phyloP scores from a whole-genome alignment of 2,113 vertebrate species.

The Tachysurus fulvidraco region DNA sequence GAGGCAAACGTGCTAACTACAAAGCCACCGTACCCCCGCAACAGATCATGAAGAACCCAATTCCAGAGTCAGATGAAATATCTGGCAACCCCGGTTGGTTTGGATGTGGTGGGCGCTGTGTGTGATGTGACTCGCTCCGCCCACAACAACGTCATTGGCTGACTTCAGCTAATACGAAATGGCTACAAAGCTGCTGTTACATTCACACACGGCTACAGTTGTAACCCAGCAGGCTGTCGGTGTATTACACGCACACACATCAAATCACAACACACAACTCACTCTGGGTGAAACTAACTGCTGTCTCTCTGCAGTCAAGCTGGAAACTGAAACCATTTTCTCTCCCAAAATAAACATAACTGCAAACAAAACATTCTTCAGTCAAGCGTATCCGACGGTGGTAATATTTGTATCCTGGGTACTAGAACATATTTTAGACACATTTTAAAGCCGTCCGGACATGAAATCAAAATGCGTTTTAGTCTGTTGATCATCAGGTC shows the following conservation, averaged over 20 bases:
- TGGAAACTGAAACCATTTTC: slow-evolving; percentile 8
- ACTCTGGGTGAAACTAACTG: neutral
- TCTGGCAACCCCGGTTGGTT: neutral
- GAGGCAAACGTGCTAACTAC: no score
- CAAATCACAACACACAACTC: neutral
- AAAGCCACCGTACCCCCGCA: no score
- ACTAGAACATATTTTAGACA: no score
- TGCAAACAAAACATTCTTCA: no score
- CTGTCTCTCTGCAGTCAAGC: neutral
- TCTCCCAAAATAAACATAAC: neutral
- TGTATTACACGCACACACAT: neutral
- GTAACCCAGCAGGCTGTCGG: neutral
- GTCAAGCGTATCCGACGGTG: neutral
- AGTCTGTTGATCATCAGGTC: neutral
- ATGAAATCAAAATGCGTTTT: neutral
- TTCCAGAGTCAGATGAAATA: no score
- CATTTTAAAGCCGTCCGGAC: neutral
- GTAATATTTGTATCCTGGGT: neutral
- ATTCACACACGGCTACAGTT: slow-evolving; percentile 15
- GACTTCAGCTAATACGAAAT: neutral
- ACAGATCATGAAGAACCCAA: neutral
- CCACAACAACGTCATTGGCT: slow-evolving; percentile 17
- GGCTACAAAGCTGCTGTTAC: slow-evolving; percentile 13
- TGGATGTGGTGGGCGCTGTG: neutral
- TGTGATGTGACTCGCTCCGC: neutral